Conservation (phyloP, 2,797 vertebrate species). For the Coregonus sp. region DNA sequence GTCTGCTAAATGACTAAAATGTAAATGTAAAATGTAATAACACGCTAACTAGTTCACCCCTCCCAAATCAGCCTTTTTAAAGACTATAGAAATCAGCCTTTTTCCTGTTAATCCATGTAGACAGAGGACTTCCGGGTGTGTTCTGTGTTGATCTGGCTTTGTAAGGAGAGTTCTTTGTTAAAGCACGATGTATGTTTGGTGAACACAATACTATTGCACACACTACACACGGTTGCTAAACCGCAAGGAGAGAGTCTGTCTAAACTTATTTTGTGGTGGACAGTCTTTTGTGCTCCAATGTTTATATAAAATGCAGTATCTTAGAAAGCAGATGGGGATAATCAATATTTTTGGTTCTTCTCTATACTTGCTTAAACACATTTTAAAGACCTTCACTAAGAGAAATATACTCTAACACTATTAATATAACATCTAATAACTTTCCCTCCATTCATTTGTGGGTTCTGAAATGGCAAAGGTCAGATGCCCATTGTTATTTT, state of each 20-base stretch:
- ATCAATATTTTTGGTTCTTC: neutral
- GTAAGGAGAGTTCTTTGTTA: neutral
- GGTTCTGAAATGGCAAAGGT: slow-evolving; percentile 41
- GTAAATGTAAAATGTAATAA: neutral
- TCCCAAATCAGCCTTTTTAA: neutral
- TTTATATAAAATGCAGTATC: neutral
- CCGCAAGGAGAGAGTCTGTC: neutral
- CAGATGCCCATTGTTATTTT: slow-evolving; percentile 38
- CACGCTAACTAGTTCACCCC: slow-evolving; percentile 3
- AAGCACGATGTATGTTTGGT: neutral
- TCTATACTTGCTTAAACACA: neutral
- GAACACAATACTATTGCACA: neutral
- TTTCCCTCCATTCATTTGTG: slow-evolving; percentile 28
- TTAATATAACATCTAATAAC: neutral
- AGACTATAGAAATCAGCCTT: neutral
- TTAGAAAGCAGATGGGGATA: neutral
- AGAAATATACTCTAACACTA: neutral
- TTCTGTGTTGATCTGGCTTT: neutral
- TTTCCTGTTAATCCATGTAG: neutral
- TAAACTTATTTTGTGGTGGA: neutral
- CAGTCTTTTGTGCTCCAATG: neutral
- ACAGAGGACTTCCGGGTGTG: neutral
- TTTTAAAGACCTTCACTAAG: neutral
- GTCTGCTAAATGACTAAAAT: no score
- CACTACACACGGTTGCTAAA: neutral